A percentile compares a stretch with the other conserved stretches of the same genome.
Conservation (phyloP, 2,113 vertebrate species). For the Pholis gunnellus region DNA sequence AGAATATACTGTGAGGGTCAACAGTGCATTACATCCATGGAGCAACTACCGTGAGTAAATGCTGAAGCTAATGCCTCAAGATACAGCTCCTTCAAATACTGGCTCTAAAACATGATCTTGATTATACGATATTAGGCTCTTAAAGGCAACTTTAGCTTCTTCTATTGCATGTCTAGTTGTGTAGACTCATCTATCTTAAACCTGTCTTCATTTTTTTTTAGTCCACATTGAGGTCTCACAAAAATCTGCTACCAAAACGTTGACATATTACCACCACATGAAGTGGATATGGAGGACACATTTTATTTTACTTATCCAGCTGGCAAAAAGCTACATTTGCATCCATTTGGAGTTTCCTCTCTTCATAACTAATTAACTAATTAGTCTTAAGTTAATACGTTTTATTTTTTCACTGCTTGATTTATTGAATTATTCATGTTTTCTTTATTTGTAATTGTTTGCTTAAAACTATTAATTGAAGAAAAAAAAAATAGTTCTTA, state of each 20-base stretch:
- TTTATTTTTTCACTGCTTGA: neutral
- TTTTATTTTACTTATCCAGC: neutral
- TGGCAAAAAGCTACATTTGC: neutral
- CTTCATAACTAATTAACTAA: neutral
- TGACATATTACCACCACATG: neutral
- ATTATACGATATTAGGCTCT: neutral
- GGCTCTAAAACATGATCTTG: neutral
- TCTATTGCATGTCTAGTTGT: neutral
- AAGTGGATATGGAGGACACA: neutral
- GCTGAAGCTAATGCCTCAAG: neutral
- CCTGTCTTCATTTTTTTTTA: neutral
- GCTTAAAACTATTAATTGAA: neutral
- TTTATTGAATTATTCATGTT: neutral
- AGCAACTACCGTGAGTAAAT: neutral
- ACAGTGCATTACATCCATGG: neutral
- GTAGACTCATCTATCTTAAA: neutral
- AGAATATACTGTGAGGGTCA: neutral
- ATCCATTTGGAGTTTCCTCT: neutral
- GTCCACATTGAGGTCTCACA: neutral
- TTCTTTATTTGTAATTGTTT: constrained; percentile 2
- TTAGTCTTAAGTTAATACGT: neutral
- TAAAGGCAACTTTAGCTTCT: neutral
- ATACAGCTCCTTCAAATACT: neutral
- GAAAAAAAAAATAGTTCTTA: neutral
- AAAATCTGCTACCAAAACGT: neutral